phyloP scores from a whole-genome alignment of 2,888 invertebrate genomes.

The Anticlea derivata region DNA sequence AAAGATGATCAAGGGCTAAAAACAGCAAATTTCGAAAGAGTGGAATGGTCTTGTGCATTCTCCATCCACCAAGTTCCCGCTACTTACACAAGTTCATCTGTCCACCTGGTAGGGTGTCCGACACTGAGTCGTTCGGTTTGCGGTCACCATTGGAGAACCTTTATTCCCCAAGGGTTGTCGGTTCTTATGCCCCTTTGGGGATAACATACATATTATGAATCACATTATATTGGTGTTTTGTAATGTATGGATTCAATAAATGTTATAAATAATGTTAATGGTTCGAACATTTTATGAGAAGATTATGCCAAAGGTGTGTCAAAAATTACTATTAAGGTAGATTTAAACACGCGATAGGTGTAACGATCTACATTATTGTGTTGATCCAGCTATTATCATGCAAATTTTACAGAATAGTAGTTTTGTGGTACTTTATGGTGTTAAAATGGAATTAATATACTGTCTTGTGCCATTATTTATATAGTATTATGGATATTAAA shows the following conservation, averaged over 20 bases:
- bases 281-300: conserved; percentile 26
- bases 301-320: conserved; percentile 38
- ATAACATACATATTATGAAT: too few relatives aligned
- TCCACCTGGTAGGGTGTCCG: too few relatives aligned
- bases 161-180: too few relatives aligned
- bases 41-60: too few relatives aligned
- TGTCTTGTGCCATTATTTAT: conserved; percentile 5
- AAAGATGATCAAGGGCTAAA: too few relatives aligned
- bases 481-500: neutral
- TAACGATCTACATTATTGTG: conserved; percentile 50
- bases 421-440: conserved; percentile 37
- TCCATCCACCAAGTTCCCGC: too few relatives aligned
- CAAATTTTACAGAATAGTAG: conserved; percentile 51
- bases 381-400: conserved; percentile 53
- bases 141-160: too few relatives aligned
- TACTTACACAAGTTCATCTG: too few relatives aligned
- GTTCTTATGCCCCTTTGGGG: too few relatives aligned
- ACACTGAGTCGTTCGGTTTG: too few relatives aligned
- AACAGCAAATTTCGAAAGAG: too few relatives aligned
- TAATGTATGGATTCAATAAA: conserved; percentile 17
- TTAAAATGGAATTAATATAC: conserved; percentile 18
- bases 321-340: conserved; percentile 42
- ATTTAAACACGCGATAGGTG: conserved; percentile 38
- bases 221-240: too few relatives aligned
- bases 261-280: conserved; percentile 28